Conservation (phyloP, 2,888 invertebrate species). For the Lordiphosa fenestrarum region DNA sequence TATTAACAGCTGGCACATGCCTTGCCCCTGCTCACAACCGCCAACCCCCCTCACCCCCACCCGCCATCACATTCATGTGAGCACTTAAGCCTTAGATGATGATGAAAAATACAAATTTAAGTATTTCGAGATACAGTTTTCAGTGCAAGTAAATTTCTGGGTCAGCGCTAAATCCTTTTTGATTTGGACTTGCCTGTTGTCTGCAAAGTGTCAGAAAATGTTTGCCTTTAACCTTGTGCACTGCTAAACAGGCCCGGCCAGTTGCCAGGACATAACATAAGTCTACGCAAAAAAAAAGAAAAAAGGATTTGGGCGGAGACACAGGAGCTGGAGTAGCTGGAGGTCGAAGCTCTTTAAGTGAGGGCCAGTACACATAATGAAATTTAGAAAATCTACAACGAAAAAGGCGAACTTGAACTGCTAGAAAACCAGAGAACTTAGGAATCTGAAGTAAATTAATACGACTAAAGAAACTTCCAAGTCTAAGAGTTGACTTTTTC, state of each 20-base stretch:
- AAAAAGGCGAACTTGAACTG: too few species aligned
- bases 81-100: conserved; percentile 55
- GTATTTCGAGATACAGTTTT: conserved; percentile 61
- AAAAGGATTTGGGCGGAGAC: too few species aligned
- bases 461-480: too few species aligned
- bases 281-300: conserved; percentile 7
- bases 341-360: too few species aligned
- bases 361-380: too few species aligned
- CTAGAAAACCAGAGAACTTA: too few species aligned
- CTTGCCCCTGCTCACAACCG: conserved; percentile 5
- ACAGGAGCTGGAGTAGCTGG: too few species aligned
- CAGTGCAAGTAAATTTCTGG: conserved; percentile 46
- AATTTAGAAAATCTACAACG: too few species aligned
- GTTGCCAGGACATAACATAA: conserved; percentile 21
- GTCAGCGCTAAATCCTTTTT: conserved; percentile 51
- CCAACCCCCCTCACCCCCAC: background rate
- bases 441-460: too few species aligned
- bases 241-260: conserved; percentile 13
- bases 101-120: conserved; percentile 71
- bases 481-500: too few species aligned
- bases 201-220: conserved; percentile 20
- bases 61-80: conserved; percentile 37
- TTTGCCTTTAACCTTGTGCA: conserved; percentile 18
- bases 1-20: conserved; percentile 72
- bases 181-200: conserved; percentile 27